Evolutionary conservation across 1,140 invertebrate species (phyloP).

Genomic region (Rhopalosiphum padi): DNA sequence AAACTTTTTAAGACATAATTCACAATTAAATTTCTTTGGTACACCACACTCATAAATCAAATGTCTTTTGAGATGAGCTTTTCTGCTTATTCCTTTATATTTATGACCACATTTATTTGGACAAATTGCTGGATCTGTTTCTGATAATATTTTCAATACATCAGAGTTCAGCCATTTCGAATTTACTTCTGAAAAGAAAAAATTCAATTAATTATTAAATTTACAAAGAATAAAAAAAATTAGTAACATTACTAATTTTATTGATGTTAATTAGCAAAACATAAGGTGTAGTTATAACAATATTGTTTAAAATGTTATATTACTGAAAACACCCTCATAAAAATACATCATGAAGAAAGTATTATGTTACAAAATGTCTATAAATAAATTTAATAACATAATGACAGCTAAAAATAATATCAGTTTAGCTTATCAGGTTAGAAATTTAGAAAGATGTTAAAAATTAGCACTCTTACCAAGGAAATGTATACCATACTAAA

Average conservation of each 20-base stretch:
- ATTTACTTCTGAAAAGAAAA: constrained; percentile 37
- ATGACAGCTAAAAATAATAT: neutral
- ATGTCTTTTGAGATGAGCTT: constrained; percentile 52
- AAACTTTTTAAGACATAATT: constrained; percentile 34
- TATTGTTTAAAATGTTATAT: neutral
- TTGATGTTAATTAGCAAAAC: neutral
- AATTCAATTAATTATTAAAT: neutral
- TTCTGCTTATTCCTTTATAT: constrained; percentile 47
- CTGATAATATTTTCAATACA: neutral
- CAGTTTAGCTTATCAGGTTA: too few relatives aligned
- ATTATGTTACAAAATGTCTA: neutral
- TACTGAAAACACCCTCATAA: neutral
- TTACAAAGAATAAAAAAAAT: neutral
- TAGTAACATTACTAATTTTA: neutral
- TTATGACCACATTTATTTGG: constrained; percentile 55
- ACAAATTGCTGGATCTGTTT: constrained; percentile 60
- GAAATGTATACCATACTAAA: neutral
- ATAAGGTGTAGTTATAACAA: neutral
- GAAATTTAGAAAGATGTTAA: too few relatives aligned
- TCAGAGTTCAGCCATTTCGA: constrained; percentile 13
- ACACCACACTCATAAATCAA: constrained; percentile 51
- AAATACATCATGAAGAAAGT: neutral
- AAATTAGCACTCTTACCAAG: too few relatives aligned
- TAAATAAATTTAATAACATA: neutral
- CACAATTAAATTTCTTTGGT: constrained; percentile 51